Evolutionary conservation across 2,888 invertebrate genomes (phyloP), one percentile per base, ranked within the genome.

Genomic region (Biston betularia): DNA sequence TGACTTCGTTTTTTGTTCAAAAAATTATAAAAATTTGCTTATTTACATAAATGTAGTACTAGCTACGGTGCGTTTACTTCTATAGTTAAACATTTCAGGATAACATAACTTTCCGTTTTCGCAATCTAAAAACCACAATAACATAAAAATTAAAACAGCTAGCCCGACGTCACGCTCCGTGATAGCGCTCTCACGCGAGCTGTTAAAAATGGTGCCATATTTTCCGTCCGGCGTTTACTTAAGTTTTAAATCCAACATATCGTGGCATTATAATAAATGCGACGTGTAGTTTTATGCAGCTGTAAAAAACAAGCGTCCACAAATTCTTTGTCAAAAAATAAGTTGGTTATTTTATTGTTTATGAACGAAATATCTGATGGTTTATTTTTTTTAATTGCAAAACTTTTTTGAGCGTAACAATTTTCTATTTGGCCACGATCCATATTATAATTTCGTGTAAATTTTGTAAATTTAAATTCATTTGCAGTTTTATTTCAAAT

Each of bases 201-300:
- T 48, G 63, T 63, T 64, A 69, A 59, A 68, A 64, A 66, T 66
- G 61, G 58, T 46, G 50, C 48, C 45, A 55, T 59, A 63, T 68
- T 63, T 68, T 63, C 55, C 49, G 55, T 15, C 14, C 54, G 15
- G 53, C 66, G 58, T 70, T 69, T 66, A 72, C 65, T 68, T 68
- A 62, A 70, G 65, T 69, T 74, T 72, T 68, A 73, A 75, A 75
- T 72, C 66, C 69, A 38, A 58, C 63, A 64, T 73, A 73, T 69
- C 70, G 70, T 65, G 71, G 63, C 68, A 60, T 61, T 68, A 67
- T 74, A 66, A 72, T 63, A 60, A 73, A 70, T 75, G 71, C 69
- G 73, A 70, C 68, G 46, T 66, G 58, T 69, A 72, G 71, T 75
- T 74, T 73, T 70, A 71, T 65, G 69, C 67, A 65, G 61, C 54